Evolutionary conservation across 2,888 invertebrate species (phyloP).

Genomic region (Hirtodrosophila trivittata): DNA sequence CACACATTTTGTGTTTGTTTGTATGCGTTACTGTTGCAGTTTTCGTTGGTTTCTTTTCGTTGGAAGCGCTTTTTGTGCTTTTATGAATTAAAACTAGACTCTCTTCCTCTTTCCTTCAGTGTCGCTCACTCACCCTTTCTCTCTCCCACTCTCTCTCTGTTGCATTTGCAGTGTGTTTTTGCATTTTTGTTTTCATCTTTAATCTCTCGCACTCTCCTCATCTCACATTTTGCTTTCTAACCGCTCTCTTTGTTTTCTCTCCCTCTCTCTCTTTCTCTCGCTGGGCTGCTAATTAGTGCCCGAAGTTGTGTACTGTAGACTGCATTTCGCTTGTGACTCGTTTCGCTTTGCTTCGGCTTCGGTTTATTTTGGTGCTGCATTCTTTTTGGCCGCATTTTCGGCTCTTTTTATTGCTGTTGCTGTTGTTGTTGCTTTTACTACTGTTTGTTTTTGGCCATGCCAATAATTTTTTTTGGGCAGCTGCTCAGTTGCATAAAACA

Average conservation of each 20-base stretch:
- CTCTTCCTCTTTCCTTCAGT: not conserved
- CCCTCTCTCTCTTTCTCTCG: conserved; percentile 7
- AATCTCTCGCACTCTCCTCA: conserved; percentile 13
- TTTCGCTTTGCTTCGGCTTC: conserved; percentile 55
- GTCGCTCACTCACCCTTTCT: conserved; percentile 5
- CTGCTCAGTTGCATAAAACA: conserved; percentile 72
- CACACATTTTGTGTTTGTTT: conserved; percentile 3
- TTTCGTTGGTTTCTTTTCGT: conserved; percentile 7
- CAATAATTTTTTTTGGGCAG: conserved; percentile 48
- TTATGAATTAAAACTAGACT: conserved; percentile 65
- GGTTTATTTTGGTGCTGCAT: conserved; percentile 76
- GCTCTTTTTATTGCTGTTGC: conserved; percentile 24
- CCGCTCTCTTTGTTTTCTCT: conserved; percentile 7
- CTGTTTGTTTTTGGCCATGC: conserved; percentile 49
- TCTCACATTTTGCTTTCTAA: conserved; percentile 4
- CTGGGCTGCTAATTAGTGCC: conserved; percentile 55
- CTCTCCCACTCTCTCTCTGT: conserved; percentile 1
- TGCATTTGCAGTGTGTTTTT: conserved; percentile 11
- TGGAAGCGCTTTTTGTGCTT: conserved; percentile 17
- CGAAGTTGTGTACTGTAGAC: conserved; percentile 42
- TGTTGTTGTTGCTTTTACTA: conserved; percentile 20
- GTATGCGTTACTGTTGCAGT: conserved; percentile 21
- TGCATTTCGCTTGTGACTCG: conserved; percentile 60
- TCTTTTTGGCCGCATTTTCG: conserved; percentile 71
- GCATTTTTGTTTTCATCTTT: conserved; percentile 13